A percentile compares a stretch with the other conserved stretches of the same genome.
These are phyloP conservation scores for Gallinago media DNA, from an alignment of 2,113 vertebrate genomes.

Conservation along the genomic window DNA sequence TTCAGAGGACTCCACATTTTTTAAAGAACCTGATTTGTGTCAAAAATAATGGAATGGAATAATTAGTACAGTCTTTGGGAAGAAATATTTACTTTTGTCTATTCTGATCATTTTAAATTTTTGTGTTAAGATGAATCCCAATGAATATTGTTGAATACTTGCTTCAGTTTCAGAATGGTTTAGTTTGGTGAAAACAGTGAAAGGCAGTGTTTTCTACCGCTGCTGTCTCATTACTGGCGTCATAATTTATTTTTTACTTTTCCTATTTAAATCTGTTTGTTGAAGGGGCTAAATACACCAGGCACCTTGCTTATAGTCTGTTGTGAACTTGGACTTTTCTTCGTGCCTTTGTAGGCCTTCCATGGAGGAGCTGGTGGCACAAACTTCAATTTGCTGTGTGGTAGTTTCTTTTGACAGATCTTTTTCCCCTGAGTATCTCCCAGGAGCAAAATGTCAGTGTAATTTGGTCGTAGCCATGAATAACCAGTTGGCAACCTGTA, in stretches of 20 bases:
- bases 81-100: neutral
- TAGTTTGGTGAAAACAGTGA: neutral
- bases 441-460: slow-evolving; percentile 35
- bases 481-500: slow-evolving; percentile 41
- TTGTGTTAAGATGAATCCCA: neutral
- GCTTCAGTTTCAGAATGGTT: neutral
- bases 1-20: neutral
- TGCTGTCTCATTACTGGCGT: neutral
- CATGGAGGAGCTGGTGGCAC: neutral
- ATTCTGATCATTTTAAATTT: neutral
- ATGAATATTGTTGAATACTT: neutral
- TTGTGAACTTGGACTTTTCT: neutral
- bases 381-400: neutral
- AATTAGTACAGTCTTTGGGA: neutral
- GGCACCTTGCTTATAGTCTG: neutral
- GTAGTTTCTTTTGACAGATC: slow-evolving; percentile 53
- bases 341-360: neutral
- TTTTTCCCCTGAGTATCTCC: neutral
- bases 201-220: neutral
- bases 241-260: neutral
- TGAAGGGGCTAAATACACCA: neutral
- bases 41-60: neutral
- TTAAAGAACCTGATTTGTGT: neutral
- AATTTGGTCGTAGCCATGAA: slow-evolving; percentile 28
- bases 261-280: neutral